A percentile compares a stretch with the other conserved stretches of the same genome.
These are phyloP conservation scores for Echeneis naucrates DNA, from an alignment of 2,797 vertebrate genomes.

Conservation along the genomic window DNA sequence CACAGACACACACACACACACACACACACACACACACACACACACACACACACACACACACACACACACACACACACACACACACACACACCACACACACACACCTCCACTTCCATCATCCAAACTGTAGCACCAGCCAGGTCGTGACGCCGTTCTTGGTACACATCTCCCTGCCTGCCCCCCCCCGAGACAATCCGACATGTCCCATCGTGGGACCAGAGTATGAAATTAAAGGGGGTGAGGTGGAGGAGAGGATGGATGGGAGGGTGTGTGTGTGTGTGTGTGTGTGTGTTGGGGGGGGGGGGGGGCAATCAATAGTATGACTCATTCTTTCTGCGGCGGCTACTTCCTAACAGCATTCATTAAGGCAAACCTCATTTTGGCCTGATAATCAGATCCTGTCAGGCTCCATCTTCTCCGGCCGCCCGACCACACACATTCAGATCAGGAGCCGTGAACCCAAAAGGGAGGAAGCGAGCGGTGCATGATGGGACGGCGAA, in stretches of 20 bases:
- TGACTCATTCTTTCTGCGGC: conserved; percentile 85
- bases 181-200: too few species aligned
- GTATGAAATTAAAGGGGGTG: conserved; percentile 20
- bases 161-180: too few species aligned
- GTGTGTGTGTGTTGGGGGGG: too few species aligned
- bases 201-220: conserved; percentile 2
- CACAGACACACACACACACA: too few species aligned
- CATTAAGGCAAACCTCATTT: conserved; percentile 83
- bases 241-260: not conserved
- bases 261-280: not conserved
- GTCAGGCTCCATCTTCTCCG: conserved; percentile 63
- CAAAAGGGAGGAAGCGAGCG: conserved; percentile 35
- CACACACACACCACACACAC: too few species aligned
- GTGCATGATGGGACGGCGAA: conserved; percentile 12
- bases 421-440: conserved; percentile 17
- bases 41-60: too few species aligned
- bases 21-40: too few species aligned
- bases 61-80: too few species aligned
- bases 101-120: not conserved
- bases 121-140: conserved; percentile 31
- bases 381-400: conserved; percentile 75
- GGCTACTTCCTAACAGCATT: conserved; percentile 84
- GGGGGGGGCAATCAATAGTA: conserved; percentile 77
- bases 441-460: conserved; percentile 33
- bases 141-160: conserved; percentile 55